Evolutionary conservation across 2,888 invertebrate genomes (phyloP), one percentile per base, ranked within the genome.

Genomic region (Hermaeophaga mercurialis): DNA sequence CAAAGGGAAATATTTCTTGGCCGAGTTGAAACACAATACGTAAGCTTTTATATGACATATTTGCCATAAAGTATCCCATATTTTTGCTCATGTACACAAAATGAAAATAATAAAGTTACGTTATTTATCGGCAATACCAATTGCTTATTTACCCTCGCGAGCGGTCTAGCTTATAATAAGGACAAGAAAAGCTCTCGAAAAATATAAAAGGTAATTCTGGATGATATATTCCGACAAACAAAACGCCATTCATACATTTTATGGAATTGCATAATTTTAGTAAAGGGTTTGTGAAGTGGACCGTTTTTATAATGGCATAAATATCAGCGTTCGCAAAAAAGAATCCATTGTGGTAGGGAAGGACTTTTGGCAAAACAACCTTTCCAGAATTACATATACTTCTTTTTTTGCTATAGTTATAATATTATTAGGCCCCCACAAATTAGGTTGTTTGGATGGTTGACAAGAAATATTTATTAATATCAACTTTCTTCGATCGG

Each of bases 21-120:
- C 24, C 59, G 56, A 60, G 52, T 61, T 63, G 59, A 62, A 63
- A 59, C 56, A 65, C 65, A 65, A 66, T 65, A 58, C 61, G 56
- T 47, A 60, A 64, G 64, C 61, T 63, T 62, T 66, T 63, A 64
- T 64, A 61, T 62, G 66, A 66, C 66, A 64, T 64, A 62, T 66
- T 63, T 43, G 59, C 66, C 63, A 65, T 70, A 68, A 70, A 69
- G 63, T 65, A 46, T 56, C 63, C 63, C 69, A 65, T 68, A 68
- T 68, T 63, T 66, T 67, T 64, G 56, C 59, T 61, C 63, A 63
- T 67, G 66, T 67, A 68, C 62, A 46, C 61, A 64, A 69, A 70
- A 70, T 69, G 69, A 70, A 70, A 70, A 70, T 70, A 70, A 68
- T 68, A 70, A 70, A 69, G 66, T 59, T 56, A 44, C 60, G 55